Evolutionary conservation across 2,888 invertebrate species (phyloP).

Genomic region (Perithous albicinctus): DNA sequence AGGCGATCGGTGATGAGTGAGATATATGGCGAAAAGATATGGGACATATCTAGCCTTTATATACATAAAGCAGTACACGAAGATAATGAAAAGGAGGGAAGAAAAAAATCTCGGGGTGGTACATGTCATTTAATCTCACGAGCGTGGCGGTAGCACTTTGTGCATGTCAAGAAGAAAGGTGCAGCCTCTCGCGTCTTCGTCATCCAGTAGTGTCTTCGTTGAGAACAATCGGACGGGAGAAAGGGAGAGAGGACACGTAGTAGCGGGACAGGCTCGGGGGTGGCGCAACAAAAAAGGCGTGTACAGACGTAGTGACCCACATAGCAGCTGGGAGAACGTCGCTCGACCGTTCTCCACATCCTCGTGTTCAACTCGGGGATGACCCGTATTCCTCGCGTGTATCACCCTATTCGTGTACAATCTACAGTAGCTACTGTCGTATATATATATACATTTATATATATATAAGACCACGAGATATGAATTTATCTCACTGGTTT

Average conservation of each 20-base stretch:
- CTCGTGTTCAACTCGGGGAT: slow-evolving; percentile 12
- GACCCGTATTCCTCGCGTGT: slow-evolving; percentile 27
- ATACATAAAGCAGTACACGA: no score
- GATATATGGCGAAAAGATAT: background rate
- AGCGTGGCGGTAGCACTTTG: slow-evolving; percentile 25
- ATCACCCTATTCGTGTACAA: slow-evolving; percentile 13
- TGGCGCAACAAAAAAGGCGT: slow-evolving; percentile 27
- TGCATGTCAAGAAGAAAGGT: slow-evolving; percentile 35
- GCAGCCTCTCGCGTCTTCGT: slow-evolving; percentile 19
- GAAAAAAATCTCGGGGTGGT: slow-evolving; percentile 17
- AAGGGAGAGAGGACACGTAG: background rate
- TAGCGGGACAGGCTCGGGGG: slow-evolving; percentile 6
- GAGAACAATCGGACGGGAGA: slow-evolving; percentile 18
- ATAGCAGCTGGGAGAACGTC: slow-evolving; percentile 10
- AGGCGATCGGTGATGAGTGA: background rate
- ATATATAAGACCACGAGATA: slow-evolving; percentile 1
- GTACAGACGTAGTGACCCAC: slow-evolving; percentile 36
- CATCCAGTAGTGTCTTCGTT: slow-evolving; percentile 15
- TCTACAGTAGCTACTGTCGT: background rate
- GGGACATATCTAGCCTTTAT: background rate
- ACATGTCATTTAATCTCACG: slow-evolving; percentile 21
- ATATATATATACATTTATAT: no score
- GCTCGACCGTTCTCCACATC: slow-evolving; percentile 20
- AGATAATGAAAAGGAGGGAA: slow-evolving; percentile 4
- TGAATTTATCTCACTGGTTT: slow-evolving; percentile 4